Evolutionary conservation across 2,113 vertebrate genomes (phyloP).

Genomic region (Thinocorus orbignyianus): DNA sequence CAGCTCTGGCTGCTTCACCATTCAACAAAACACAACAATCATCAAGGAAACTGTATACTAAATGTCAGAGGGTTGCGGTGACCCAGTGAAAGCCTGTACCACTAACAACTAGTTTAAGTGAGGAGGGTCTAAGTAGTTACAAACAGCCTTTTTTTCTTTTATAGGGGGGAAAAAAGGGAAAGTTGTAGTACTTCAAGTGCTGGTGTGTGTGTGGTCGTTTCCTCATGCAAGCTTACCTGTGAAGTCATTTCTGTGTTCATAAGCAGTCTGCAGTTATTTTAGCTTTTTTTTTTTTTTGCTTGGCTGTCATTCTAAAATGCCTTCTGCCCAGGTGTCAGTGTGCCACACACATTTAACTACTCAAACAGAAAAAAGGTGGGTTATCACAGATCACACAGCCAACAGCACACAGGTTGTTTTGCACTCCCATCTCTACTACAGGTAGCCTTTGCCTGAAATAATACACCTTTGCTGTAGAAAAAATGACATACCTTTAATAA

Average conservation of each 20-base stretch:
- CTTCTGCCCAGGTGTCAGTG: background rate
- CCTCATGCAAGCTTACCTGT: background rate
- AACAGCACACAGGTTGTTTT: background rate
- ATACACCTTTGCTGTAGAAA: background rate
- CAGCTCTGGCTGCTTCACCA: background rate
- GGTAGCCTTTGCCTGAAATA: background rate
- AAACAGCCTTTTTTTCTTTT: background rate
- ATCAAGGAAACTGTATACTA: background rate
- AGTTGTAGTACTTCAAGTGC: background rate
- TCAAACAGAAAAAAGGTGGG: background rate
- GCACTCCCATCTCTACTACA: background rate
- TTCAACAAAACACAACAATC: background rate
- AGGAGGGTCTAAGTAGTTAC: background rate
- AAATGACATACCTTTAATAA: background rate
- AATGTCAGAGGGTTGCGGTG: background rate
- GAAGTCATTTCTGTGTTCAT: background rate
- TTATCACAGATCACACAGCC: background rate
- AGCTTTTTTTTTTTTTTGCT: background rate
- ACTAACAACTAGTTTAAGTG: background rate
- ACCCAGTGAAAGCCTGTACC: background rate
- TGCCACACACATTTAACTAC: background rate
- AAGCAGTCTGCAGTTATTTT: background rate
- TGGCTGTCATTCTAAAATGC: background rate
- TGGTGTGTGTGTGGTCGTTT: background rate
- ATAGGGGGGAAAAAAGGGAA: background rate